These are phyloP conservation scores for Eupeodes luniger DNA, from an alignment of 2,888 invertebrate species.

Conservation along the genomic window DNA sequence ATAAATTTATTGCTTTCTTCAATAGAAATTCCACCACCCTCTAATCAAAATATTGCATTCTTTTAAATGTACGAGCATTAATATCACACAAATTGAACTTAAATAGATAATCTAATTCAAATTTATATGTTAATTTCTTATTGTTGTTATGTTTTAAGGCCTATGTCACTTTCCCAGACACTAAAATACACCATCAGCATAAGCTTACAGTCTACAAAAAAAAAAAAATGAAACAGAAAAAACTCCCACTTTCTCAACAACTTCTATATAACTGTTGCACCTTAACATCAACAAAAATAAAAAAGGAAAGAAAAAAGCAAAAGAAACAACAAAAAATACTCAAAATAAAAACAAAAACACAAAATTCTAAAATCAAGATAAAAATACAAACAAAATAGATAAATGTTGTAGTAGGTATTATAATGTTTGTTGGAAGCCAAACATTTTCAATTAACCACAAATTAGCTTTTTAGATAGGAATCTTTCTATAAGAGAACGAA, in stretches of 20 bases:
- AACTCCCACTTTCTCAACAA: slow-evolving; percentile 64
- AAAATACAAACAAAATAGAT: slow-evolving; percentile 60
- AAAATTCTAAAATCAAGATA: slow-evolving; percentile 73
- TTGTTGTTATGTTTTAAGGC: slow-evolving; percentile 31
- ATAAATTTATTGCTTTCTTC: no score
- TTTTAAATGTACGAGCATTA: not conserved
- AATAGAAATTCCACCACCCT: not conserved
- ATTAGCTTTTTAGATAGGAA: slow-evolving; percentile 73
- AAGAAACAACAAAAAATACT: slow-evolving; percentile 12
- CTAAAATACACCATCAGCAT: slow-evolving; percentile 41
- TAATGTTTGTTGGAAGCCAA: slow-evolving; percentile 74
- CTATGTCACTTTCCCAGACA: slow-evolving; percentile 66
- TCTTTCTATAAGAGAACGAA: slow-evolving; percentile 20
- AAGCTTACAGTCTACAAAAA: not conserved
- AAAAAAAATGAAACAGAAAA: not conserved
- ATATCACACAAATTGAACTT: slow-evolving; percentile 53
- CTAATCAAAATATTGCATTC: slow-evolving; percentile 57
- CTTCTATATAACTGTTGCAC: slow-evolving; percentile 4
- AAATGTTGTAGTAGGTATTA: slow-evolving; percentile 44
- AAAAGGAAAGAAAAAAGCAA: not conserved
- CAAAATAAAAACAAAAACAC: slow-evolving; percentile 49
- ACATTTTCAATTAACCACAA: slow-evolving; percentile 76
- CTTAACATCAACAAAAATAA: not conserved
- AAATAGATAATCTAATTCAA: slow-evolving; percentile 50
- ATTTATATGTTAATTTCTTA: slow-evolving; percentile 60